Evolutionary conservation across 1,140 invertebrate genomes (phyloP), one percentile per base, ranked within the genome.

Genomic region (Belonocnema kinseyi): DNA sequence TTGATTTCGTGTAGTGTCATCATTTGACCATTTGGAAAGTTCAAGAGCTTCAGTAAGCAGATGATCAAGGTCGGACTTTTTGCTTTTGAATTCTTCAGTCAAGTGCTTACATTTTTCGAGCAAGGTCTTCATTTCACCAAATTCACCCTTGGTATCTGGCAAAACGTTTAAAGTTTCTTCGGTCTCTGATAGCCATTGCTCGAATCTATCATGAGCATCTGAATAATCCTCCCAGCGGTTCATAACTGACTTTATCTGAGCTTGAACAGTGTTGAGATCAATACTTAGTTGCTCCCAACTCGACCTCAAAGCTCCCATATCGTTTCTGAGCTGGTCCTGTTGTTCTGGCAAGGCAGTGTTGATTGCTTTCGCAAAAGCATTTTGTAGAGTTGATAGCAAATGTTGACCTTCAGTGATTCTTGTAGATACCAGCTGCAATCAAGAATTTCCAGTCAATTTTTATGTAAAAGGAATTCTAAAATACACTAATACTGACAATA

Each of bases 61-160:
- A 77, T 94, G 93, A 77, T 95, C 94, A 52, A 98, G 86, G 80
- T 97, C 96, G 3, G 92, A 91, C 79, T 94, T 93, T 86, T 96
- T 97, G 17, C 92, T 93, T 72, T 93, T 92, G 12, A 97, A 94
- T 91, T 97, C 96, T 71, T 94, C 94, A 81, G 94, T 93, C 21
- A 96, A 93, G 76, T 96, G 94, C 85, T 95, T 96, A 79, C 95
- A 97, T 85, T 96, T 94, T 87, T 98, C 97, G 2, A 97, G 91
- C 21, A 97, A 92, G 0, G 96, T 97, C 89, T 97, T 97, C 94
- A 98, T 97, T 91, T 98, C 97, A 72, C 96, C 95, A 8, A 97
- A 90, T 91, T 98, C 97, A 50, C 96, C 96, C 85, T 95, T 95
- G 1, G 95, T 95, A 61, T 95, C 92, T 0, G 94, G 93, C 16